Evolutionary conservation across 2,888 invertebrate genomes (phyloP), one percentile per base, ranked within the genome.

Genomic region (Sphaerophoria rueppellii): DNA sequence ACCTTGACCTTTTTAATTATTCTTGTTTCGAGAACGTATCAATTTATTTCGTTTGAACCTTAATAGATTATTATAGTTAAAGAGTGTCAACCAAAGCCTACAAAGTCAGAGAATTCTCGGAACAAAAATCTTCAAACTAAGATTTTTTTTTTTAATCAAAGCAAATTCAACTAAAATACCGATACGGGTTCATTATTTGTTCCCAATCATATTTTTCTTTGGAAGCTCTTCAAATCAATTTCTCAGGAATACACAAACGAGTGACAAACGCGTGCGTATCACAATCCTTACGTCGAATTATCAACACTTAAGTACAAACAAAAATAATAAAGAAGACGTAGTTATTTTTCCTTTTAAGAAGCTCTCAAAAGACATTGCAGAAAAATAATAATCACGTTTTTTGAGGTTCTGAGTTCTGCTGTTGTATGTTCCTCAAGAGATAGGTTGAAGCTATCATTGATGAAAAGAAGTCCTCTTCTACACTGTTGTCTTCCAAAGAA

Each of bases 181-280:
- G 32, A 35, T 54, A 46, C 14, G n/a, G 24, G 24, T 16, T 34
- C 32, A 5, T 52, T 37, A n/a, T 50, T 12, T 16, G 35, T 43
- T 7, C 37, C 48, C 35, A 11, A 50, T 37, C 24, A 24, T 24
- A 24, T 24, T 12, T 50, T 50, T 55, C 48, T 24, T 48, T 35
- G 12, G n/a, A 50, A 63, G 65, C 34, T 40, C 35, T 61, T 70
- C 37, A 52, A 14, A 37, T 55, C 24, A 2, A 65, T 67, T 75
- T 50, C 46, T 24, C 48, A 82, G 54, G 65, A 79, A 72, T 70
- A 69, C 76, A 77, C 72, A 72, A 70, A 74, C 73, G 71, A 83
- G 83, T 83, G 83, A 83, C 83, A 83, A 83, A 83, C 83, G 83
- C 83, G 83, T 83, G 83, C 80, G 83, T 80, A 83, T 80, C 82